phyloP scores from a whole-genome alignment of 2,888 invertebrate species.

The Drosophila incognita region DNA sequence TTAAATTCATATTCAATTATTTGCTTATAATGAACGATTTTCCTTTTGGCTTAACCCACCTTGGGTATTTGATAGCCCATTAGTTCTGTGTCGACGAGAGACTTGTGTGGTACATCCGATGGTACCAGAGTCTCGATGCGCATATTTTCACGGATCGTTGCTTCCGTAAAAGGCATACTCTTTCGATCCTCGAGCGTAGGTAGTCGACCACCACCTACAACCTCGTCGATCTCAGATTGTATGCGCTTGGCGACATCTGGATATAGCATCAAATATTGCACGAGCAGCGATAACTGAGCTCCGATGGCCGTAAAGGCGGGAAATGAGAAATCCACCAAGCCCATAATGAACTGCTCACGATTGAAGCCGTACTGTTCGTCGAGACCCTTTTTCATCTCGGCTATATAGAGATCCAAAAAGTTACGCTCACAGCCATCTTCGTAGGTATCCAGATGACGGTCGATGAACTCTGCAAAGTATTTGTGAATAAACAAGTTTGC shows the following conservation, averaged over 20 bases:
- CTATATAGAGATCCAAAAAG: constrained; percentile 88
- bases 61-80: constrained; percentile 87
- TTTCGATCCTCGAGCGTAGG: constrained; percentile 88
- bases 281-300: constrained; percentile 85
- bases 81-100: constrained; percentile 86
- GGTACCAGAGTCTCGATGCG: constrained; percentile 88
- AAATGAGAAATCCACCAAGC: constrained; percentile 88
- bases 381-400: constrained; percentile 86
- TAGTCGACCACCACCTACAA: constrained; percentile 87
- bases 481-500: constrained; percentile 86
- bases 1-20: not conserved
- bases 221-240: constrained; percentile 88
- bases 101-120: constrained; percentile 87
- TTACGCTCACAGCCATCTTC: constrained; percentile 86
- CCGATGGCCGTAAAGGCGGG: constrained; percentile 87
- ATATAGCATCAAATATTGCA: constrained; percentile 87
- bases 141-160: constrained; percentile 87
- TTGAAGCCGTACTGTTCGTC: constrained; percentile 69
- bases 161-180: constrained; percentile 88
- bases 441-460: constrained; percentile 85
- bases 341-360: constrained; percentile 87
- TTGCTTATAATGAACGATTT: not conserved
- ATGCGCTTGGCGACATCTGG: constrained; percentile 87
- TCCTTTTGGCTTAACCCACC: constrained; percentile 79
- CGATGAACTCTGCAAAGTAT: constrained; percentile 86